Percentiles rank a stretch among this genome's conserved stretches.
Evolutionary conservation across 2,888 invertebrate genomes (phyloP).

Genomic region (Hermaeophaga mercurialis): DNA sequence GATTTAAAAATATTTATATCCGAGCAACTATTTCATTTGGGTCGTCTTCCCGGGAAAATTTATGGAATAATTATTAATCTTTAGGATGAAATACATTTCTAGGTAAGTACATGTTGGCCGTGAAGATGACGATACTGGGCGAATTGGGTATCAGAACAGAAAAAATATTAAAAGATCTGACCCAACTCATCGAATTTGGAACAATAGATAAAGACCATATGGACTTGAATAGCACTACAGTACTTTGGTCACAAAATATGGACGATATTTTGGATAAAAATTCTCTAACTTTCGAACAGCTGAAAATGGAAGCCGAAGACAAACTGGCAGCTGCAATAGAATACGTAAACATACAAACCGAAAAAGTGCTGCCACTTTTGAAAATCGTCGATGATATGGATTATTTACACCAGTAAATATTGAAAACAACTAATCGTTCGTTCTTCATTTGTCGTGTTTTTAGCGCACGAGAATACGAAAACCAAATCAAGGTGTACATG

Average conservation of each 20-base stretch:
- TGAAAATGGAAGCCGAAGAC: constrained; percentile 86
- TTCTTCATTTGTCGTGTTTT: background rate
- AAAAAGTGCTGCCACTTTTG: constrained; percentile 69
- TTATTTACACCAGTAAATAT: constrained; percentile 65
- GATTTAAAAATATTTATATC: too few relatives aligned
- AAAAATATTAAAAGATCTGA: constrained; percentile 68
- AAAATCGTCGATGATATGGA: constrained; percentile 82
- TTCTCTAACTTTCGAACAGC: constrained; percentile 77
- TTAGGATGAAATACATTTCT: too few relatives aligned
- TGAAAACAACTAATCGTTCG: too few relatives aligned
- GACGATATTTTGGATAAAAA: constrained; percentile 82
- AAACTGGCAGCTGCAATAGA: constrained; percentile 70
- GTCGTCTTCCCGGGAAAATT: too few relatives aligned
- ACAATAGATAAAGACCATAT: constrained; percentile 76
- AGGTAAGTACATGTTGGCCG: constrained; percentile 72
- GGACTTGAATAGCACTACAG: constrained; percentile 77
- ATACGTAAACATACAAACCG: constrained; percentile 72
- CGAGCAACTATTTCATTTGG: too few relatives aligned
- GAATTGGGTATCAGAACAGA: constrained; percentile 73
- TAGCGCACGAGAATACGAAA: constrained; percentile 74
- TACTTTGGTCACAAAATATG: constrained; percentile 83
- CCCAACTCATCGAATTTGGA: constrained; percentile 77
- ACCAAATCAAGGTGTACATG: constrained; percentile 76
- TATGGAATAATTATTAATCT: too few relatives aligned
- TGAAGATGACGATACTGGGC: constrained; percentile 73